Conservation (phyloP, 2,113 vertebrate genomes). For the Antechinus flavipes region DNA sequence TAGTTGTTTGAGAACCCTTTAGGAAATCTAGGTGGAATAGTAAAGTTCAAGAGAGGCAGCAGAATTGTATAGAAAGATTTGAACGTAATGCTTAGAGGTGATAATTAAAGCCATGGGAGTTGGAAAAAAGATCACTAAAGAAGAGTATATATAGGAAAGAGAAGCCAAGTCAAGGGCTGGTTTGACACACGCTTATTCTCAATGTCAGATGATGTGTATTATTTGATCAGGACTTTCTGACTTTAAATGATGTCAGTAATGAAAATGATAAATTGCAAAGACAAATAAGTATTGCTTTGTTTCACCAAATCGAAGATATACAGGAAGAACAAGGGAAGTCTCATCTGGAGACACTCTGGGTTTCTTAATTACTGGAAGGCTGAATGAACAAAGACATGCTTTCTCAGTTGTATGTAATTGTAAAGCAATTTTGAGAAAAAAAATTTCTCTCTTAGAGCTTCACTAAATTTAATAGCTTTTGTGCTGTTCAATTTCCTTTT, state of each 20-base stretch:
- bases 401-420: slow-evolving; percentile 11
- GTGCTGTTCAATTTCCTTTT: slow-evolving; percentile 40
- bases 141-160: not conserved
- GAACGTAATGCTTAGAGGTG: not conserved
- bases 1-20: too few species aligned
- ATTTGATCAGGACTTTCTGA: slow-evolving; percentile 30
- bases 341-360: not conserved
- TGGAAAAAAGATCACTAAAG: not conserved
- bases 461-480: slow-evolving; percentile 55
- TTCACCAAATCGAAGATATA: slow-evolving; percentile 24
- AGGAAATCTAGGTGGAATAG: too few species aligned
- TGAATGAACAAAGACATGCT: slow-evolving; percentile 55
- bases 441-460: slow-evolving; percentile 41
- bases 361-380: slow-evolving; percentile 54
- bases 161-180: not conserved
- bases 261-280: slow-evolving; percentile 26
- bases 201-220: not conserved
- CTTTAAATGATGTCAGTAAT: slow-evolving; percentile 33
- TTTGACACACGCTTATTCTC: not conserved
- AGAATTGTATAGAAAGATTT: not conserved
- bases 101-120: not conserved
- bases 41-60: too few species aligned
- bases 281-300: slow-evolving; percentile 39
- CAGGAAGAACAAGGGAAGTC: slow-evolving; percentile 19
- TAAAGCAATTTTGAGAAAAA: slow-evolving; percentile 17